These are phyloP conservation scores for Sminthurides bifidus DNA, from an alignment of 1,140 invertebrate species.

Conservation along the genomic window DNA sequence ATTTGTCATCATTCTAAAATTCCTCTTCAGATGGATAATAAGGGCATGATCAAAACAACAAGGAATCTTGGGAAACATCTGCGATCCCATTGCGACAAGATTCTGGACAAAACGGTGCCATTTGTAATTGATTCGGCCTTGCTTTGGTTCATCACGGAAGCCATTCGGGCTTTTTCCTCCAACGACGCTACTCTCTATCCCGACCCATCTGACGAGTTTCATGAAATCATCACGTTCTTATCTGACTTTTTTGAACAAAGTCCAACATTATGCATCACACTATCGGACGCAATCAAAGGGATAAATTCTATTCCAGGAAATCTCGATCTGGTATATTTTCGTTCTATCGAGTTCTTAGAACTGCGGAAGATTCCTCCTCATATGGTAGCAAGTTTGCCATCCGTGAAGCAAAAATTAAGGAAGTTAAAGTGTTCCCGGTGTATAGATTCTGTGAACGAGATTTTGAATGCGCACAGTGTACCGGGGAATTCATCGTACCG, in stretches of 20 bases:
- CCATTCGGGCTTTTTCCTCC: conserved; percentile 13
- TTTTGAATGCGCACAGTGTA: background rate
- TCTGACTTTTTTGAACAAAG: conserved; percentile 28
- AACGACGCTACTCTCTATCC: conserved; percentile 1
- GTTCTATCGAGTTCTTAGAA: conserved; percentile 23
- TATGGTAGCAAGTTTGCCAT: conserved; percentile 10
- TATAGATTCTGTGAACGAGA: conserved; percentile 7
- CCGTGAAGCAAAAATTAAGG: conserved; percentile 13
- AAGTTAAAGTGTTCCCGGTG: conserved; percentile 28
- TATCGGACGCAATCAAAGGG: conserved; percentile 2
- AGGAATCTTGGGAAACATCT: conserved; percentile 15
- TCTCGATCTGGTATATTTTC: conserved; percentile 23
- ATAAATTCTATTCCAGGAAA: background rate
- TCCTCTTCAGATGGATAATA: conserved; percentile 6
- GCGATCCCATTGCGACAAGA: conserved; percentile 26
- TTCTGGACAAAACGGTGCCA: conserved; percentile 23
- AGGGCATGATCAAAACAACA: background rate
- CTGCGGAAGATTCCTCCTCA: conserved; percentile 21
- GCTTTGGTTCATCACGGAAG: conserved; percentile 12
- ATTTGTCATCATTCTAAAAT: too few species aligned
- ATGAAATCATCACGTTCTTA: conserved; percentile 24
- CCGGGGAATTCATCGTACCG: too few species aligned
- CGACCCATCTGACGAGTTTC: conserved; percentile 3
- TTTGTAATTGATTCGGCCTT: conserved; percentile 24
- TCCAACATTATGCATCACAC: conserved; percentile 21